Evolutionary conservation across 92 coral and sea anemone genomes (phyloP), one percentile per base, ranked within the genome.

Genomic region (Virgularia gustaviana): DNA sequence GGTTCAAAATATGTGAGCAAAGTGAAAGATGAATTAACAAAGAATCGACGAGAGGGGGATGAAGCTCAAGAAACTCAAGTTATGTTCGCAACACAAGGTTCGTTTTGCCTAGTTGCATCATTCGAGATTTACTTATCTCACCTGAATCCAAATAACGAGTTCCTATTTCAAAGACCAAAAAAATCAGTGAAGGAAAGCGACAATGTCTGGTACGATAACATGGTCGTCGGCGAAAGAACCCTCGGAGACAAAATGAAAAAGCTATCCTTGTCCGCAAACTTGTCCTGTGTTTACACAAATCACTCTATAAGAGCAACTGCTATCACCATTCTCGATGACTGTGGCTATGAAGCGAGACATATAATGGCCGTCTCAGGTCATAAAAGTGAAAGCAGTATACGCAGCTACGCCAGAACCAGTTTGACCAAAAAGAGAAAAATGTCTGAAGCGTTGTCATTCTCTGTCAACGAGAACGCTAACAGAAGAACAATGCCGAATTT

Each of bases 291-390:
- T 19, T 77, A 65, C 41, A 77, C 81, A 11, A 77, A 77, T 57
- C 81, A 77, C 56, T 77, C 81, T 0, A 77, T 63, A 64, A 49
- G 75, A 65, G 75, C 65, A 22, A 82, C 83, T 3, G 35, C 79
- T 13, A 72, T 83, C 33, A 78, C 83, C 10, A 77, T 63, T 60
- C 83, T 77, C 38, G 83, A 83, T 71, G 60, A 71, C 55, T 51
- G 70, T 31, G 76, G 83, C 12, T 83, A 39, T 62, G 75, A 83
- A 72, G 83, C 75, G 31, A 49, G 87, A n/a, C 86, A 82, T 39
- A 82, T 83, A 33, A 77, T 83, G 79, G 79, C 83, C 29, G 65
- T 76, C 37, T 51, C 68, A 8, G 87, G 75, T 34, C 83, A 77
- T 53, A 51, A 41, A 49, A 83, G 83, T 63, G 83, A 83, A 77